Percentiles rank a stretch among this genome's conserved stretches.
These are phyloP conservation scores for Sacculina carcini DNA, from an alignment of 2,888 invertebrate genomes.

Conservation along the genomic window DNA sequence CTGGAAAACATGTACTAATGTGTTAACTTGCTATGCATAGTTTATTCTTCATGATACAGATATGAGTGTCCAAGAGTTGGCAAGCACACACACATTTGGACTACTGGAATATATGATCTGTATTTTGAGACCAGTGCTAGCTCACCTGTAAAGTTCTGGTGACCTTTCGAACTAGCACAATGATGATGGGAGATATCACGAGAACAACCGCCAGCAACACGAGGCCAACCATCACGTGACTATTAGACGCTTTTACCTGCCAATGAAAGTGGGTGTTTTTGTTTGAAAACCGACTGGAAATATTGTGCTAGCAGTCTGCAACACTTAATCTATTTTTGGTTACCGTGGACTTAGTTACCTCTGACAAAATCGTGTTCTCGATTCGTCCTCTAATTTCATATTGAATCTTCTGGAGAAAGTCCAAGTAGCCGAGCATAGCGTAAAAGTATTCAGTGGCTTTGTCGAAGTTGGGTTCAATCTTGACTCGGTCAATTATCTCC, in stretches of 20 bases:
- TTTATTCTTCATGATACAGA: no score
- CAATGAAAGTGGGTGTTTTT: no score
- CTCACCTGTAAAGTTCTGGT: constrained; percentile 30
- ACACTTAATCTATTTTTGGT: no score
- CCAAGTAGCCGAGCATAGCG: background rate
- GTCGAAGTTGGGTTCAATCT: background rate
- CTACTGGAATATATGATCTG: no score
- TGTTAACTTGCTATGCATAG: no score
- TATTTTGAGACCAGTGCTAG: no score
- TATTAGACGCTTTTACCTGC: constrained; percentile 9
- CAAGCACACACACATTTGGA: no score
- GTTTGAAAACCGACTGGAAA: no score
- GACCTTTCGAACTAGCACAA: constrained; percentile 26
- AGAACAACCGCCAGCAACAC: constrained; percentile 25
- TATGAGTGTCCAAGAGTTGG: no score
- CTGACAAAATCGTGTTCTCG: background rate
- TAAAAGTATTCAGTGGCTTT: background rate
- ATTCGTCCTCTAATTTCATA: background rate
- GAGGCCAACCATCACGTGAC: constrained; percentile 21
- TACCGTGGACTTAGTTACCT: no score
- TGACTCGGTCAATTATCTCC: background rate
- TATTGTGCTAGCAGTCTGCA: no score
- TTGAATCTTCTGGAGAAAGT: background rate
- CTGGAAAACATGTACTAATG: no score
- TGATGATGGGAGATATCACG: constrained; percentile 27